Percentiles rank a stretch among this genome's conserved stretches.
Evolutionary conservation across 2,113 vertebrate genomes (phyloP).

Genomic region (Bagarius yarrelli): DNA sequence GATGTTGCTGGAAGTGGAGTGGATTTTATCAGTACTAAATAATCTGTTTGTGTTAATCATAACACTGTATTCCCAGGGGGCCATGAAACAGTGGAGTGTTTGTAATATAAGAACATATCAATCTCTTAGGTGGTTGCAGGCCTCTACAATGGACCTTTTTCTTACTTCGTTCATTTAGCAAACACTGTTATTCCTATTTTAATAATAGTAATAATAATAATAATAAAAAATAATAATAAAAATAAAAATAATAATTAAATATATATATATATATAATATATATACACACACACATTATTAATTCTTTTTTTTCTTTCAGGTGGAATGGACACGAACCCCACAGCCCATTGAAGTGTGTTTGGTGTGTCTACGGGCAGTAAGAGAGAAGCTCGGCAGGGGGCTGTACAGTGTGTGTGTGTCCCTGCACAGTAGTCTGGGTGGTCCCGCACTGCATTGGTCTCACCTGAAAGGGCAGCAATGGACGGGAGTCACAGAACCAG

Average conservation of each 20-base stretch:
- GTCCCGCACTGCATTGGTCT: constrained; percentile 61
- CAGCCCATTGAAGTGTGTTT: constrained; percentile 77
- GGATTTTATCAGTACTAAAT: constrained; percentile 26
- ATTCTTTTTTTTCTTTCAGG: constrained; percentile 58
- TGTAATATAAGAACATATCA: constrained; percentile 25
- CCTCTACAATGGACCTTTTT: not conserved
- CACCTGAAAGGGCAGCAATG: constrained; percentile 58
- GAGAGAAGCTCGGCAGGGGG: constrained; percentile 84
- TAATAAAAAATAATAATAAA: too few species aligned
- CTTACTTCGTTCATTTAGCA: not conserved
- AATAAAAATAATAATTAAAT: too few species aligned
- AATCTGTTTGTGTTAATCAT: constrained; percentile 30
- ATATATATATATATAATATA: too few species aligned
- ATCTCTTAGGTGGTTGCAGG: constrained; percentile 21
- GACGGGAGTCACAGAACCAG: constrained; percentile 62
- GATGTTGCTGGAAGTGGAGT: constrained; percentile 25
- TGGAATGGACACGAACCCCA: constrained; percentile 52
- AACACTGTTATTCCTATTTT: too few species aligned
- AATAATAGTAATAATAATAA: too few species aligned
- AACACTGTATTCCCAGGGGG: constrained; percentile 14
- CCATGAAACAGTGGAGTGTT: not conserved
- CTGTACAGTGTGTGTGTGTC: constrained; percentile 77
- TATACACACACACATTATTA: not conserved
- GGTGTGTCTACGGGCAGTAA: constrained; percentile 79
- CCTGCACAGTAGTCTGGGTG: constrained; percentile 74